A percentile compares a stretch with the other conserved stretches of the same genome.
Conservation (phyloP, 2,113 vertebrate genomes). For the Lophius piscatorius region DNA sequence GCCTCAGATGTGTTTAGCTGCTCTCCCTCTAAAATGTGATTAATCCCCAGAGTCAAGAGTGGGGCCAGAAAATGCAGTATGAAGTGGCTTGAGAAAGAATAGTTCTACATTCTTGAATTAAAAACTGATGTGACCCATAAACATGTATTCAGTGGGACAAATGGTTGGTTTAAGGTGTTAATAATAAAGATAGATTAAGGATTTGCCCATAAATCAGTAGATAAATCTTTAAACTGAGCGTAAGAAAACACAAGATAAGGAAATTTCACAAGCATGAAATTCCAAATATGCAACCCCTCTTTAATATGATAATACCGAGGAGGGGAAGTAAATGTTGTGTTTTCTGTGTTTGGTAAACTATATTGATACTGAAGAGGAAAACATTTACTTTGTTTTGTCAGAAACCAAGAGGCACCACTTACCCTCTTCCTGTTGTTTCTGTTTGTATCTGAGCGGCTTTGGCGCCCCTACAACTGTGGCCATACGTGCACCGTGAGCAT, state of each 20-base stretch:
- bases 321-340: not conserved
- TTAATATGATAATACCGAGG: not conserved
- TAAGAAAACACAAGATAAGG: conserved; percentile 33
- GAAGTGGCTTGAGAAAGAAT: not conserved
- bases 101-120: not conserved
- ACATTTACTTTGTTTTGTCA: conserved; percentile 9
- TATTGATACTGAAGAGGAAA: not conserved
- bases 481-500: too few relatives aligned
- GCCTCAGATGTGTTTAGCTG: not conserved
- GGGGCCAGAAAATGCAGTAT: not conserved
- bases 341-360: conserved; percentile 4
- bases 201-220: conserved; percentile 10
- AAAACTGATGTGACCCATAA: conserved; percentile 8
- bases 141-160: too few relatives aligned
- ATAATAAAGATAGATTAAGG: conserved; percentile 6
- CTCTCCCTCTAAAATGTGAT: not conserved
- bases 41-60: not conserved
- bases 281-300: conserved; percentile 18
- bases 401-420: not conserved
- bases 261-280: conserved; percentile 33
- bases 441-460: too few relatives aligned
- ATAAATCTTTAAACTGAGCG: conserved; percentile 14
- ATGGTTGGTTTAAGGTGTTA: not conserved
- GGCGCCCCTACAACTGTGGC: too few relatives aligned
- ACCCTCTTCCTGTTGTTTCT: not conserved